Evolutionary conservation across 2,797 vertebrate genomes (phyloP), one percentile per base, ranked within the genome.

Genomic region (Gouania willdenowi): DNA sequence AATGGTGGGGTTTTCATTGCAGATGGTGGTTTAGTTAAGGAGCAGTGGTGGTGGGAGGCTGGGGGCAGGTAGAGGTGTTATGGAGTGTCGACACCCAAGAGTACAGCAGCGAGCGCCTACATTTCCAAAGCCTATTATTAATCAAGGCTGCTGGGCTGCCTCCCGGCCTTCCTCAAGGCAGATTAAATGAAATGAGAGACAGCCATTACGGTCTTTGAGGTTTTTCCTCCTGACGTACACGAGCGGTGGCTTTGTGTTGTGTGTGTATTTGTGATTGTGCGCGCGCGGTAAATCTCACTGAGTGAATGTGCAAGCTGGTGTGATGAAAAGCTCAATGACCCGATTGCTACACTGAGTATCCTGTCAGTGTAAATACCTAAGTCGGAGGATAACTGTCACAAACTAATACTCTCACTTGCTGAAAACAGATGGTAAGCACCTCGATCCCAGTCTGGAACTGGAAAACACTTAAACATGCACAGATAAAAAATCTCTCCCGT

Each of bases 181-280:
- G 79, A 87, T 85, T 83, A 83, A 83, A 85, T 86, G 77, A 87
- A 87, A 88, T 80, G 75, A 83, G 81, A 87, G 77, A 83, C 22
- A 46, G 64, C 76, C 82, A 87, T 83, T 88, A 82, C 55, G 46
- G 77, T 72, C 73, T 77, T 77, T 70, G 77, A 75, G 85, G 69
- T 73, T 79, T 72, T 53, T 43, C 67, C 53, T 43, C 67, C 51
- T 23, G 30, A 68, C 28, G 38, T 43, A 66, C 68, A 81, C 41
- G 23, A 62, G 58, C 60, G 57, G 49, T 65, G 56, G 47, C 62
- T 77, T 64, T 64, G 66, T 59, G 34, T n/a, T n/a, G 55, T 56
- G 61, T 74, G 65, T 66, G 69, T 71, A 65, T 60, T 65, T 52
- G 41, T 36, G 54, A 66, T 54, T 11, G 41, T 40, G 49, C 4